Evolutionary conservation across 1,140 invertebrate genomes (phyloP).

Genomic region (Pectinophora gossypiella): DNA sequence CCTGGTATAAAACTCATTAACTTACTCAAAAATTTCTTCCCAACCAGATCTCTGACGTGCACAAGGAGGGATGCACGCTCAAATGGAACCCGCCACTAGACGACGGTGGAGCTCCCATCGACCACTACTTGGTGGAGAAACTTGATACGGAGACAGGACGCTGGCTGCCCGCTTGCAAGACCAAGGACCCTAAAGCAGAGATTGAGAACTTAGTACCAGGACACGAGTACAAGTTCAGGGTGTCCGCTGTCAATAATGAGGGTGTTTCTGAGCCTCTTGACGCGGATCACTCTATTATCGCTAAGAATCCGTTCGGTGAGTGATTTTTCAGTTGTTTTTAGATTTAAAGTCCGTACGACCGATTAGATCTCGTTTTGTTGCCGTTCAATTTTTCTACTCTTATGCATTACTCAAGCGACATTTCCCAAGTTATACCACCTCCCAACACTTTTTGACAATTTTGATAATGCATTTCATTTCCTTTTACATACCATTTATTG

Average conservation of each 20-base stretch:
- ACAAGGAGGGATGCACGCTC: constrained; percentile 94
- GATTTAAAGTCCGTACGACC: no score
- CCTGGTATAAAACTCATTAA: no score
- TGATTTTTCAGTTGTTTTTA: no score
- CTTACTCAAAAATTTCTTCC: no score
- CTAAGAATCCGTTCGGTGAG: constrained; percentile 97
- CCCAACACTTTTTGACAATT: no score
- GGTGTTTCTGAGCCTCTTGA: constrained; percentile 95
- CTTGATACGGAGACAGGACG: constrained; percentile 89
- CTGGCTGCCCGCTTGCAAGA: constrained; percentile 86
- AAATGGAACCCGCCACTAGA: constrained; percentile 96
- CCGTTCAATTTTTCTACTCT: no score
- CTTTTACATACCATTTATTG: no score
- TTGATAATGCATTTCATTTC: no score
- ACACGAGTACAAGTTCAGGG: constrained; percentile 98
- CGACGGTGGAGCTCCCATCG: constrained; percentile 94
- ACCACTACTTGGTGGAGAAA: constrained; percentile 95
- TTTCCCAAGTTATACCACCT: no score
- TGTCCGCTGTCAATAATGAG: constrained; percentile 95
- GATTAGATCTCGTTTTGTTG: no score
- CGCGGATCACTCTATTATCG: constrained; percentile 91
- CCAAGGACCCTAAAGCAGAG: constrained; percentile 89
- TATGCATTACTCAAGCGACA: no score
- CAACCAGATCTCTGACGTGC: constrained; percentile 85
- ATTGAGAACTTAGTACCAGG: constrained; percentile 90